Conservation (phyloP, 2,888 invertebrate genomes). For the Caenorhabditis drosophilae region DNA sequence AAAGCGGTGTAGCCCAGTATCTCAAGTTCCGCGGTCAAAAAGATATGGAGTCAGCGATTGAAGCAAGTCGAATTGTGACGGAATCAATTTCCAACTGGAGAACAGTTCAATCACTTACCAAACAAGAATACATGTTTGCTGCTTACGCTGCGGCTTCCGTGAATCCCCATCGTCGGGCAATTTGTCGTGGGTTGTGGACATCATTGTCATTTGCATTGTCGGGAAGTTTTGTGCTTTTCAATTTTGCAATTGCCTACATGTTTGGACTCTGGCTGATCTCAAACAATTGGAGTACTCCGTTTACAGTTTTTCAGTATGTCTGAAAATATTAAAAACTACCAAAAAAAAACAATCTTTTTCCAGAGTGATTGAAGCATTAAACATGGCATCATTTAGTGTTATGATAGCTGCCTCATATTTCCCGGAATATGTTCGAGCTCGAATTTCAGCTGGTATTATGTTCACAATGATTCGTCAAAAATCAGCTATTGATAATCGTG, state of each 20-base stretch:
- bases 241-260: slow-evolving; percentile 60
- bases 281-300: slow-evolving; percentile 50
- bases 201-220: slow-evolving; percentile 50
- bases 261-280: slow-evolving; percentile 57
- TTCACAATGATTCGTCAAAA: slow-evolving; percentile 62
- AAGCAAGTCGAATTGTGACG: slow-evolving; percentile 66
- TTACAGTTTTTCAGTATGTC: slow-evolving; percentile 63
- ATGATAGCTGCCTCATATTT: slow-evolving; percentile 70
- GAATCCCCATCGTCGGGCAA: slow-evolving; percentile 49
- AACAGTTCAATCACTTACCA: slow-evolving; percentile 70
- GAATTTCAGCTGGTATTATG: slow-evolving; percentile 69
- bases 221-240: slow-evolving; percentile 54
- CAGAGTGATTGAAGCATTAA: slow-evolving; percentile 74
- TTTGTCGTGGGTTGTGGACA: slow-evolving; percentile 54
- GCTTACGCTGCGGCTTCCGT: slow-evolving; percentile 42
- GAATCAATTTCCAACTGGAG: slow-evolving; percentile 71
- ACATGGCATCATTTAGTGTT: slow-evolving; percentile 72
- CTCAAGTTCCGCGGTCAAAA: slow-evolving; percentile 55
- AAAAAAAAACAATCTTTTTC: slow-evolving; percentile 10
- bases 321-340: slow-evolving; percentile 12
- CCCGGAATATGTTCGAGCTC: slow-evolving; percentile 71
- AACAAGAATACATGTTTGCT: slow-evolving; percentile 69
- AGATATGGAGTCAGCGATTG: slow-evolving; percentile 57
- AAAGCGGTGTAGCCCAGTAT: slow-evolving; percentile 53
- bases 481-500: slow-evolving; percentile 69